phyloP scores from a whole-genome alignment of 2,888 invertebrate species.

The Melanchra persicariae region DNA sequence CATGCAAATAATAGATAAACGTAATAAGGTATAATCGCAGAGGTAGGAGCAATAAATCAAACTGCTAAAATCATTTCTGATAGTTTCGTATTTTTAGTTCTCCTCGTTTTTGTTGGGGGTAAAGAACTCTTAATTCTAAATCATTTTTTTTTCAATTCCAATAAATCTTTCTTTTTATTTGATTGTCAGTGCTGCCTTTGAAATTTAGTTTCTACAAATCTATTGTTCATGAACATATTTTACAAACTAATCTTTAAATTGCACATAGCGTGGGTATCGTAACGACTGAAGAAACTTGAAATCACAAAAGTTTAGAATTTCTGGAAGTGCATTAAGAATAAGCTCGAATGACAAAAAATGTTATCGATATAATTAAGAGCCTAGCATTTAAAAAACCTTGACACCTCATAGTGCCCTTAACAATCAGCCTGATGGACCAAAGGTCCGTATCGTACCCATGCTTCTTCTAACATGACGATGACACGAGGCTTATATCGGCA shows the following conservation, averaged over 20 bases:
- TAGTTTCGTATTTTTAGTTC: not conserved
- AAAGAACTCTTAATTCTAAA: constrained; percentile 3
- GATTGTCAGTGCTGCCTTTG: not conserved
- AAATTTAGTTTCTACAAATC: not conserved
- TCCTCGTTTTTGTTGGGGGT: constrained; percentile 6
- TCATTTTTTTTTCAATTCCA: constrained; percentile 10
- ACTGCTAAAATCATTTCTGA: not conserved
- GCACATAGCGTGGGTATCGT: no score
- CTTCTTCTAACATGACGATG: not conserved
- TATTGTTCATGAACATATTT: no score
- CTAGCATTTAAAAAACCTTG: no score
- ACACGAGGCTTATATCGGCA: not conserved
- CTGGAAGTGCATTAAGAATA: no score
- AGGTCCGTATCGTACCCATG: not conserved
- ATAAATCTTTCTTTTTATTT: not conserved
- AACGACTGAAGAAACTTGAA: no score
- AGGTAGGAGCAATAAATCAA: not conserved
- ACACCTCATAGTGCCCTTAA: no score
- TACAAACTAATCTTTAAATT: not conserved
- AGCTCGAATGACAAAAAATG: no score
- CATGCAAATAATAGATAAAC: not conserved
- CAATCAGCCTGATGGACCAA: no score
- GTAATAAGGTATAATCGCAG: not conserved
- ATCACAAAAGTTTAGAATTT: no score
- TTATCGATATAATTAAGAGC: no score